Evolutionary conservation across 1,140 invertebrate species (phyloP).

Genomic region (Papilio polyxenes): DNA sequence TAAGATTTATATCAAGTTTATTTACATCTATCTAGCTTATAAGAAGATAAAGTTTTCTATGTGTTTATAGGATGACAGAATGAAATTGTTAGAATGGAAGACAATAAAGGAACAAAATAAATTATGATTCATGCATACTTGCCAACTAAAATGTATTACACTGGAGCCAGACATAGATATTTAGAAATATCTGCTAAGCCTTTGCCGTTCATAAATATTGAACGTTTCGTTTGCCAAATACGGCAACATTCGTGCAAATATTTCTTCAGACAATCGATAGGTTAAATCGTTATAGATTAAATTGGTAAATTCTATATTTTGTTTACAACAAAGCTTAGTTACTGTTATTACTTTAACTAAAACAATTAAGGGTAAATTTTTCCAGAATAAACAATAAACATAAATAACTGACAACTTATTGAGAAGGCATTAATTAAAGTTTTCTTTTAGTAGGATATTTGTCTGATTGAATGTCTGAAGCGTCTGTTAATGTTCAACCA

Average conservation of each 20-base stretch:
- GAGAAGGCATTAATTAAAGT: no score
- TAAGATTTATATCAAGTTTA: no score
- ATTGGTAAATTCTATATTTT: slow-evolving; percentile 31
- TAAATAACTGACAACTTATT: neutral
- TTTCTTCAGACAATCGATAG: slow-evolving; percentile 28
- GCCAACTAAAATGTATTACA: neutral
- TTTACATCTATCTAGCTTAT: no score
- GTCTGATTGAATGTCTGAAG: no score
- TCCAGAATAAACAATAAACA: slow-evolving; percentile 15
- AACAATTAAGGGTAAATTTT: neutral
- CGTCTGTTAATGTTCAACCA: no score
- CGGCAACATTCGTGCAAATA: slow-evolving; percentile 36
- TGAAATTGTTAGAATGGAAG: no score
- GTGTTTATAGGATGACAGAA: no score
- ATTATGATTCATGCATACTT: neutral
- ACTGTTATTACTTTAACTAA: neutral
- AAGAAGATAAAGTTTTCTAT: no score
- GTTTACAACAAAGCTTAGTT: neutral
- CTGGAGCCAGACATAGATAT: neutral
- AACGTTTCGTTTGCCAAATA: slow-evolving; percentile 33
- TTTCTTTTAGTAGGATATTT: no score
- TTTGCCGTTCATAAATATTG: slow-evolving; percentile 26
- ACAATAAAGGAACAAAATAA: neutral
- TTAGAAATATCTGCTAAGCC: neutral
- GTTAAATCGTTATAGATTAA: slow-evolving; percentile 26